Percentiles rank a stretch among this genome's conserved stretches.
Evolutionary conservation across 2,888 invertebrate species (phyloP).

Genomic region (Cheiracanthium punctorium): DNA sequence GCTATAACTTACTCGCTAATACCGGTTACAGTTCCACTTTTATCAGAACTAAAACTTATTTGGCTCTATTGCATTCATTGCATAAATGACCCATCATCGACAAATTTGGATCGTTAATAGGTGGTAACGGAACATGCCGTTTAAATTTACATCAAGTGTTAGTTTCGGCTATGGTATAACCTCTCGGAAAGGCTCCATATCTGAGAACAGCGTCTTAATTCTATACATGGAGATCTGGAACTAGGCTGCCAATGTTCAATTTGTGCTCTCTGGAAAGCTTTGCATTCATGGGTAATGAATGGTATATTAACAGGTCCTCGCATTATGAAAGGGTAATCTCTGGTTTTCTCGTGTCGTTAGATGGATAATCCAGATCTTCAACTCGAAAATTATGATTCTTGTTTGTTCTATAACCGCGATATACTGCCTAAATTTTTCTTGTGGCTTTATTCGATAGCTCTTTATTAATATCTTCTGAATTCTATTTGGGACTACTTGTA

Average conservation of each 20-base stretch:
- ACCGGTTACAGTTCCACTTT: conserved; percentile 50
- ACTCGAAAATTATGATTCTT: conserved; percentile 35
- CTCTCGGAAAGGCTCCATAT: conserved; percentile 39
- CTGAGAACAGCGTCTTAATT: conserved; percentile 40
- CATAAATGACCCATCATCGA: conserved; percentile 49
- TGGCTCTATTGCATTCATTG: conserved; percentile 50
- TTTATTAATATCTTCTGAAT: conserved; percentile 28
- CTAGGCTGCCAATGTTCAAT: conserved; percentile 62
- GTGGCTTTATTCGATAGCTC: conserved; percentile 41
- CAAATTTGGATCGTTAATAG: conserved; percentile 52
- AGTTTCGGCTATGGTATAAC: conserved; percentile 35
- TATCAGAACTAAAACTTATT: conserved; percentile 44
- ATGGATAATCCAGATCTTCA: too few species aligned
- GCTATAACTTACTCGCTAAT: conserved; percentile 36
- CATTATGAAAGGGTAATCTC: too few species aligned
- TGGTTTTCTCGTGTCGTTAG: too few species aligned
- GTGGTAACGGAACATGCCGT: conserved; percentile 46
- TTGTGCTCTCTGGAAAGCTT: conserved; percentile 49
- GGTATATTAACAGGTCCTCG: too few species aligned
- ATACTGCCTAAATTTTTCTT: conserved; percentile 52
- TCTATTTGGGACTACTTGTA: conserved; percentile 59
- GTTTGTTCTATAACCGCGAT: conserved; percentile 43
- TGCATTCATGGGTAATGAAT: conserved; percentile 52
- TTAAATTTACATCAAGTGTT: conserved; percentile 41
- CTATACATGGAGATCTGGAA: conserved; percentile 36